These are phyloP conservation scores for Dolomedes plantarius DNA, from an alignment of 2,888 invertebrate genomes.

Conservation along the genomic window DNA sequence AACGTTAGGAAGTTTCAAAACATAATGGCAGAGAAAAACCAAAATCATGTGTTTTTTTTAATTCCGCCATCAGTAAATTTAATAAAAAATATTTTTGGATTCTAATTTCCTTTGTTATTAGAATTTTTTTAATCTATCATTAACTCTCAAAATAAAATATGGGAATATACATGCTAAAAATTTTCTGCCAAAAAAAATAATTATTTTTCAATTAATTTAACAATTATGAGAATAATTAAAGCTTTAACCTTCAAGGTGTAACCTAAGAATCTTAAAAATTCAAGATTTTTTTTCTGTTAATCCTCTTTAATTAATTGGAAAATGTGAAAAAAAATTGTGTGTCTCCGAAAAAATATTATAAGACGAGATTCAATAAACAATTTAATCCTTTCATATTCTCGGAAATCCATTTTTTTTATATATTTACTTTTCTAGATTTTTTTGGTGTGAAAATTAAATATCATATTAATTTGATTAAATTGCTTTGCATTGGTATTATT, in stretches of 20 bases:
- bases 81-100: too few species aligned
- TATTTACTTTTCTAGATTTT: too few species aligned
- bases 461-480: neutral
- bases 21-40: too few species aligned
- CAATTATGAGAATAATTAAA: slow-evolving; percentile 7
- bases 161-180: neutral
- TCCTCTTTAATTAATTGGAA: neutral
- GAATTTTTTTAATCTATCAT: too few species aligned
- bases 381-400: slow-evolving; percentile 3
- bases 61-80: too few species aligned
- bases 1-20: too few species aligned
- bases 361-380: neutral
- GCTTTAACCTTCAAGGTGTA: neutral
- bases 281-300: neutral
- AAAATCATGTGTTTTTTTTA: too few species aligned
- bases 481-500: neutral
- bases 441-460: too few species aligned
- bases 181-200: neutral
- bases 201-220: slow-evolving; percentile 13
- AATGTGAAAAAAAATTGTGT: neutral
- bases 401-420: too few species aligned
- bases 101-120: too few species aligned
- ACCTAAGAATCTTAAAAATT: neutral
- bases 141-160: too few species aligned
- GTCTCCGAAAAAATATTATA: neutral